phyloP scores from a whole-genome alignment of 37 sponge, comb jelly and placozoan genomes.

The Halichondria panicea region DNA sequence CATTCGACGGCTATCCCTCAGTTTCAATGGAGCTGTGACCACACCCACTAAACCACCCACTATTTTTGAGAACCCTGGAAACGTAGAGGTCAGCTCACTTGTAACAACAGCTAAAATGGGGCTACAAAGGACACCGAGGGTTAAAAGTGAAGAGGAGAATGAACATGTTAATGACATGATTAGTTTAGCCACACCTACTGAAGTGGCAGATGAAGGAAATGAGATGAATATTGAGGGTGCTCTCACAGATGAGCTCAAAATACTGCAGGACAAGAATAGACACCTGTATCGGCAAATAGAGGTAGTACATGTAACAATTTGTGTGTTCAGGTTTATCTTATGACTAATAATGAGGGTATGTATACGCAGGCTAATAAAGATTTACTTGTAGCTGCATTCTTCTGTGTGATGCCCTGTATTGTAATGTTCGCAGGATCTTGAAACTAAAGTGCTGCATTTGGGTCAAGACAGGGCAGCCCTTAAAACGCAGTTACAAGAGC shows the following conservation, averaged over 20 bases:
- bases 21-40: not conserved
- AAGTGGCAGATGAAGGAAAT: not conserved
- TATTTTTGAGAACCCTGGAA: no score
- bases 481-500: slow-evolving; percentile 33
- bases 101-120: not conserved
- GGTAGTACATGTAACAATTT: no score
- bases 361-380: not conserved
- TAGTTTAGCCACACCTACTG: no score
- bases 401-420: not conserved
- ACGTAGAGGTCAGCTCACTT: no score
- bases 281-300: not conserved
- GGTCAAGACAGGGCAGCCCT: slow-evolving; percentile 25
- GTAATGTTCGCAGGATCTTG: slow-evolving; percentile 32
- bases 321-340: no score
- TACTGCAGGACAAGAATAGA: slow-evolving; percentile 32
- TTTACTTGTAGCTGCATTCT: not conserved
- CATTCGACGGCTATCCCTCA: slow-evolving; percentile 4
- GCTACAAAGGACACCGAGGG: not conserved
- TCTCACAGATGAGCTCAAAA: slow-evolving; percentile 71
- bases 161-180: not conserved
- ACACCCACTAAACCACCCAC: no score
- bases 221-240: slow-evolving; percentile 65
- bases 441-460: slow-evolving; percentile 13
- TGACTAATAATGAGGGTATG: no score
- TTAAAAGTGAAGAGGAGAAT: not conserved